These are phyloP conservation scores for Drosophila paramelanica DNA, from an alignment of 2,888 invertebrate genomes.

Conservation along the genomic window DNA sequence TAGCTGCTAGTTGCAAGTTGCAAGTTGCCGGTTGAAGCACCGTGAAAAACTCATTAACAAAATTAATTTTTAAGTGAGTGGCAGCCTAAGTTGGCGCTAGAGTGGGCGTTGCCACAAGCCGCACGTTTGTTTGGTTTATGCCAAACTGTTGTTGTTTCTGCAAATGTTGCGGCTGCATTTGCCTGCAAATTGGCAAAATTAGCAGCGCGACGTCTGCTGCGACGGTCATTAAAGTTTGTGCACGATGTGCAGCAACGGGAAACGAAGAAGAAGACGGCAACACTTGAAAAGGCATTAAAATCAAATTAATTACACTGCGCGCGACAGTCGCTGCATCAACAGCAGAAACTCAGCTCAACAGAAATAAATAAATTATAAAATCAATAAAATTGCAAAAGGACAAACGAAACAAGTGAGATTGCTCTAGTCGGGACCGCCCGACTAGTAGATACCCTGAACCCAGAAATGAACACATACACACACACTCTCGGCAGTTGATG, in stretches of 20 bases:
- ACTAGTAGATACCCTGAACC: too few species aligned
- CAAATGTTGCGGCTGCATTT: constrained; percentile 51
- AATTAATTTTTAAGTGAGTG: constrained; percentile 82
- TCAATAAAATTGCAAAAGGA: constrained; percentile 59
- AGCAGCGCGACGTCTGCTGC: constrained; percentile 63
- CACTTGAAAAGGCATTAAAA: constrained; percentile 78
- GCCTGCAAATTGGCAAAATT: constrained; percentile 72
- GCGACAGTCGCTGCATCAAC: constrained; percentile 43
- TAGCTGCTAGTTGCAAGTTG: constrained; percentile 44
- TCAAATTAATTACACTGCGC: constrained; percentile 76
- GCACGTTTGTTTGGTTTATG: constrained; percentile 50
- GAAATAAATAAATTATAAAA: constrained; percentile 77
- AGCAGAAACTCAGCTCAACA: constrained; percentile 32
- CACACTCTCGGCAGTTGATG: too few species aligned
- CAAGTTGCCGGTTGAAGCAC: constrained; percentile 54
- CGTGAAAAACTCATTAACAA: constrained; percentile 82
- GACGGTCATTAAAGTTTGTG: constrained; percentile 74
- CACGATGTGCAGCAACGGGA: constrained; percentile 32
- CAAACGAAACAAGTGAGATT: too few species aligned
- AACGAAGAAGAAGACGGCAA: constrained; percentile 18
- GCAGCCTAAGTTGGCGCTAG: constrained; percentile 60
- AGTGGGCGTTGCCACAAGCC: constrained; percentile 57
- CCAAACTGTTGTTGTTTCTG: constrained; percentile 21
- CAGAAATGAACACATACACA: too few species aligned
- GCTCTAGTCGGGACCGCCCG: too few species aligned